Evolutionary conservation across 1,140 invertebrate genomes (phyloP), one percentile per base, ranked within the genome.

Genomic region (Dreissena rostriformis): DNA sequence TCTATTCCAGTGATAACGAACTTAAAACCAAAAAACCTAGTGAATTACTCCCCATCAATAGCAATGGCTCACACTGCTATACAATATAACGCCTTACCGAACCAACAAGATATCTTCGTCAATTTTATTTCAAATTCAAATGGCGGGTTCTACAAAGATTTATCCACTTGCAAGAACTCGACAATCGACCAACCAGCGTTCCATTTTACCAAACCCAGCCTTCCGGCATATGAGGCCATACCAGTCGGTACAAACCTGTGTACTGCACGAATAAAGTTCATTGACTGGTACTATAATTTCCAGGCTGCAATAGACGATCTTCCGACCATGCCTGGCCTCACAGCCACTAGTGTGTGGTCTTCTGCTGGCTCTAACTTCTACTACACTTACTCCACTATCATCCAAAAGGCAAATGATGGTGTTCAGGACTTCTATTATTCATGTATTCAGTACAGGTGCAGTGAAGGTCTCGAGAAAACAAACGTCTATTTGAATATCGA

Each of bases 371-470:
- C 24, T 11, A n/a, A 71, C 1, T 57, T 5, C 22, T 28, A 51
- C 51, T 70, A 28, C 24, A 61, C 2, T 5, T 52, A 70, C 22
- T 12, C 10, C 24, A 63, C 55, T 28, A 24, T 51, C 14, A 80
- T 70, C 39, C 17, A 55, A 39, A 4, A 17, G 14, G n/a, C 11
- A 0, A 80, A 53, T 1, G 19, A 12, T 15, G 66, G 66, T 39
- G 39, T 39, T 39, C 39, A 8, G 39, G 39, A 39, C 0, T n/a
- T 19, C 26, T 10, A 80, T 1, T 52, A 66, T 68, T n/a, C 66
- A 0, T 80, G 77, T 70, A 57, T 66, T 11, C 53, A 80, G 28
- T 80, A 80, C 66, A 24, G 61, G 1, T 77, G 74, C 24, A 77
- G 74, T 52, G 51, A 77, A 51, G 57, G 24, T 17, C 63, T 65